Percentiles rank a stretch among this genome's conserved stretches.
These are phyloP conservation scores for Aepyceros melampus DNA, from an alignment of 2,113 vertebrate species.

Conservation along the genomic window DNA sequence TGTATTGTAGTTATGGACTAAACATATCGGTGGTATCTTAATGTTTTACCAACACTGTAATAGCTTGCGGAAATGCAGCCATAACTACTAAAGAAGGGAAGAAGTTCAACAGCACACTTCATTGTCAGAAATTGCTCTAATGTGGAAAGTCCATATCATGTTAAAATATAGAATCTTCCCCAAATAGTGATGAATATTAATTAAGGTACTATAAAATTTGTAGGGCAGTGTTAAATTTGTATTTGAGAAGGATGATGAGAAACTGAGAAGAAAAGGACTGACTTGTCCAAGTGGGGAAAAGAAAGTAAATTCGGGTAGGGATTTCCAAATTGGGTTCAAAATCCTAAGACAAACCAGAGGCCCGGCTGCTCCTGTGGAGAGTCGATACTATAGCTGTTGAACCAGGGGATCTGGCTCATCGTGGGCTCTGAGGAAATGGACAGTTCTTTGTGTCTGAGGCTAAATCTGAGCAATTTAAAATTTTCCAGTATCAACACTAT, in stretches of 20 bases:
- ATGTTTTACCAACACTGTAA: not conserved
- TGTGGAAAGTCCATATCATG: not conserved
- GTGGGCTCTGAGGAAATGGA: not conserved
- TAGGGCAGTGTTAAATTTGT: not conserved
- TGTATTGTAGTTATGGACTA: slow-evolving; percentile 12
- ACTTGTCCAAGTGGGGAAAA: not conserved
- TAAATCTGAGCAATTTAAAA: not conserved
- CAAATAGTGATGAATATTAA: not conserved
- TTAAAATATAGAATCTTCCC: not conserved
- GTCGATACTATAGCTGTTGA: not conserved
- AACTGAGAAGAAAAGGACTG: not conserved
- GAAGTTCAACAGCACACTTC: not conserved
- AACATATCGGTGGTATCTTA: not conserved
- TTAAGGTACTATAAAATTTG: not conserved
- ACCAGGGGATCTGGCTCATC: not conserved
- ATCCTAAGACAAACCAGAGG: not conserved
- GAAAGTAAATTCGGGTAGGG: not conserved
- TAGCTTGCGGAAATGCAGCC: not conserved
- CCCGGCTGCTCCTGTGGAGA: not conserved
- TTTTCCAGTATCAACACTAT: not conserved
- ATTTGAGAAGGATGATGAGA: not conserved
- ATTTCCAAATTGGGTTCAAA: not conserved
- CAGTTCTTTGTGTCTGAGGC: not conserved
- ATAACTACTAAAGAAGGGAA: not conserved
- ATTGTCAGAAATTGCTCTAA: not conserved